Evolutionary conservation across 2,888 invertebrate genomes (phyloP).

Genomic region (Lithophane ornitopus): DNA sequence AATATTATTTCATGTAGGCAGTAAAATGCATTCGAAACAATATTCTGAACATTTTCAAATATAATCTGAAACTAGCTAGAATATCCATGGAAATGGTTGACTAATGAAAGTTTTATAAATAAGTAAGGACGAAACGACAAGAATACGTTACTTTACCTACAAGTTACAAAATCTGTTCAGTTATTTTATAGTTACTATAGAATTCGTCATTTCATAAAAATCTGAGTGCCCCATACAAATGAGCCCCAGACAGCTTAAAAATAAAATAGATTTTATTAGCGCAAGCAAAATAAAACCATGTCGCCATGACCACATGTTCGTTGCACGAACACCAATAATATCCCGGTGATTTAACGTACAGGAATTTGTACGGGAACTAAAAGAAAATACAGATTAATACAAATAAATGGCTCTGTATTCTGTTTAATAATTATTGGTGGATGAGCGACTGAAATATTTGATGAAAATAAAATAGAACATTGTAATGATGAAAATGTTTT

Average conservation of each 20-base stretch:
- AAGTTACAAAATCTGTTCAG: neutral
- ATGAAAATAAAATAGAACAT: neutral
- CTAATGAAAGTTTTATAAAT: too few species aligned
- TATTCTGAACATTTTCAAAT: neutral
- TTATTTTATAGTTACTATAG: neutral
- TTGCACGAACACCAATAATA: conserved; percentile 62
- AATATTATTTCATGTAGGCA: neutral
- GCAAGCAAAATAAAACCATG: conserved; percentile 52
- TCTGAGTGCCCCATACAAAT: conserved; percentile 19
- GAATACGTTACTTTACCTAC: too few species aligned
- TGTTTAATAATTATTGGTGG: neutral
- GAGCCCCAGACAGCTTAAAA: conserved; percentile 58
- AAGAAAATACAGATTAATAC: conserved; percentile 33
- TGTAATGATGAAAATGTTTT: neutral
- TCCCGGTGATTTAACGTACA: conserved; percentile 32
- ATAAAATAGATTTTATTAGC: conserved; percentile 58
- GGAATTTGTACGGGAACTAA: conserved; percentile 30
- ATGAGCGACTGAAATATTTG: conserved; percentile 24
- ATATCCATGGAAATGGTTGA: neutral
- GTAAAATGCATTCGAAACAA: neutral
- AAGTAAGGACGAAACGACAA: neutral
- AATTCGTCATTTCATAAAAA: conserved; percentile 3
- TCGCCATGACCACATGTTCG: conserved; percentile 47
- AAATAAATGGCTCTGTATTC: conserved; percentile 27
- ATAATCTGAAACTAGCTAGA: neutral